A percentile compares a stretch with the other conserved stretches of the same genome.
phyloP scores from a whole-genome alignment of 2,797 vertebrate species.

The Amblyopsis hoosieri region DNA sequence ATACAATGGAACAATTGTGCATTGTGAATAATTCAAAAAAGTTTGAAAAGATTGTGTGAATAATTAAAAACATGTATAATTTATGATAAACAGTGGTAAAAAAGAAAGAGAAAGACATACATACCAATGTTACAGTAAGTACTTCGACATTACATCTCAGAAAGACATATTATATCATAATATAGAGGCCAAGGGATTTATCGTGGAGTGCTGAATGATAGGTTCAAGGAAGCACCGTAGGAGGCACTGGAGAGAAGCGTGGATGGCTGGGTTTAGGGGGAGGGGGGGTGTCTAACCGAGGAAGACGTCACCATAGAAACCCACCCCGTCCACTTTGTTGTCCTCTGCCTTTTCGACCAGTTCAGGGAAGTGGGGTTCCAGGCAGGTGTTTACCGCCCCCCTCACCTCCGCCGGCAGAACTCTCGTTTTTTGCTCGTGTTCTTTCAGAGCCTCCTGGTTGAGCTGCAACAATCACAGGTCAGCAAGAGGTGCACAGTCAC shows the following conservation, averaged over 20 bases:
- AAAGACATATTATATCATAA: too few species aligned
- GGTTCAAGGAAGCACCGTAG: background rate
- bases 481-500: slow-evolving; percentile 9
- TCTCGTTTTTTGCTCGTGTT: slow-evolving; percentile 80
- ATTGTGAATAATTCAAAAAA: too few species aligned
- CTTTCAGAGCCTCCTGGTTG: slow-evolving; percentile 79
- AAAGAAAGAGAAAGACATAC: slow-evolving; percentile 1
- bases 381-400: slow-evolving; percentile 78
- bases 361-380: slow-evolving; percentile 73
- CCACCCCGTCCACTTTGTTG: slow-evolving; percentile 43
- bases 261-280: background rate
- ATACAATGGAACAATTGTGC: background rate
- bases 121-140: slow-evolving; percentile 21
- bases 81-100: background rate
- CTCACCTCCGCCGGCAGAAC: slow-evolving; percentile 76
- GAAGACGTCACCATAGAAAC: slow-evolving; percentile 74
- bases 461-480: slow-evolving; percentile 74
- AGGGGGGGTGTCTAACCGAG: slow-evolving; percentile 59
- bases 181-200: too few species aligned
- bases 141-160: slow-evolving; percentile 25
- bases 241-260: background rate
- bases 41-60: too few species aligned
- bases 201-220: background rate
- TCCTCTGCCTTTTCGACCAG: slow-evolving; percentile 59
- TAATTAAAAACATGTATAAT: too few species aligned